phyloP scores from a whole-genome alignment of 30 jellyfish, hydroid and myxozoan genomes.

The Sanderia malayensis region DNA sequence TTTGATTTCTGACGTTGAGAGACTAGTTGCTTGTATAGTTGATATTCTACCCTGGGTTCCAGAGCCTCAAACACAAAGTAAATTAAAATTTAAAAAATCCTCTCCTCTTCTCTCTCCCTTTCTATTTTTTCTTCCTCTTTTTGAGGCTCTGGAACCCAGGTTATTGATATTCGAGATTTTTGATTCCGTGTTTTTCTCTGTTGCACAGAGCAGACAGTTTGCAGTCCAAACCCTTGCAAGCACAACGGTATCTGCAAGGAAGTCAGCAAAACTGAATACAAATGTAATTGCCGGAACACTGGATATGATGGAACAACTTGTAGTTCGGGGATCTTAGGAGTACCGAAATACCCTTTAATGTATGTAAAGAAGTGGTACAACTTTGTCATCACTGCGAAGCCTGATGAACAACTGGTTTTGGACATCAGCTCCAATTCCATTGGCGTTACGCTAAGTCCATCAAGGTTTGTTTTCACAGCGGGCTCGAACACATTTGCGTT shows the following conservation, averaged over 20 bases:
- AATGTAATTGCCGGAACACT: constrained; percentile 37
- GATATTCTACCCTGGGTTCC: too few species aligned
- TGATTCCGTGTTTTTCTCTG: too few species aligned
- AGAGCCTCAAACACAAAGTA: too few species aligned
- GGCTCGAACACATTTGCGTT: background rate
- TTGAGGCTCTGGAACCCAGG: too few species aligned
- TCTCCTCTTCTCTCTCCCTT: too few species aligned
- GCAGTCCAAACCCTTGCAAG: constrained; percentile 70
- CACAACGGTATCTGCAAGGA: constrained; percentile 44
- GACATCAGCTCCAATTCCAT: constrained; percentile 5
- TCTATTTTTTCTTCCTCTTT: too few species aligned
- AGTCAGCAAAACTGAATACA: constrained; percentile 12
- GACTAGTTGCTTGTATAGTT: too few species aligned
- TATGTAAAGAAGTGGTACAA: background rate
- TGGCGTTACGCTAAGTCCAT: constrained; percentile 11
- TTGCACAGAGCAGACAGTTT: constrained; percentile 46
- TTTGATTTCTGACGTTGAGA: too few species aligned
- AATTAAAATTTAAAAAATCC: too few species aligned
- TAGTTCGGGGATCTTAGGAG: constrained; percentile 28
- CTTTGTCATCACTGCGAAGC: constrained; percentile 41
- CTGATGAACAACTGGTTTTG: constrained; percentile 23
- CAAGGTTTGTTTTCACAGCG: constrained; percentile 16
- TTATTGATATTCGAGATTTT: too few species aligned
- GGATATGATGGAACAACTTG: constrained; percentile 57
- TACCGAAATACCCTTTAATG: constrained; percentile 45